Percentiles rank a stretch among this genome's conserved stretches.
Evolutionary conservation across 2,797 vertebrate species (phyloP).

Genomic region (Pangasius krempfi): DNA sequence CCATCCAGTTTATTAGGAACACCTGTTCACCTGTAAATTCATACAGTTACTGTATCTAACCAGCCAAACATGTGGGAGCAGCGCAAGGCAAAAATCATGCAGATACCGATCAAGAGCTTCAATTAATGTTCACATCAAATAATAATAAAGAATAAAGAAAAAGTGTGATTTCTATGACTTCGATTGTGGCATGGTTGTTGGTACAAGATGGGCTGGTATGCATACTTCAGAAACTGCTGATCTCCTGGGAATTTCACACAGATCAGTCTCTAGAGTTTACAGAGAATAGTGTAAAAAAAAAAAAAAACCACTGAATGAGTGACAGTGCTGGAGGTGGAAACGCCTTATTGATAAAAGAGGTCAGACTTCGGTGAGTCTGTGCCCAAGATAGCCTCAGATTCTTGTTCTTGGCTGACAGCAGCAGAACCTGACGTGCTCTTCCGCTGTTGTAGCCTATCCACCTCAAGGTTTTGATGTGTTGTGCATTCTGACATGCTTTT

Average conservation of each 20-base stretch:
- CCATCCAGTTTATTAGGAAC: too few relatives aligned
- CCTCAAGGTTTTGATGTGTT: too few relatives aligned
- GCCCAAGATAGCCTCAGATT: background rate
- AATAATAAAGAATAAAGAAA: background rate
- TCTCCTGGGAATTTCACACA: too few relatives aligned
- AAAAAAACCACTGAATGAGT: too few relatives aligned
- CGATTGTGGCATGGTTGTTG: background rate
- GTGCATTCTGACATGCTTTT: too few relatives aligned
- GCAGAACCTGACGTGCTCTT: background rate
- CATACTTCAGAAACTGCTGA: background rate
- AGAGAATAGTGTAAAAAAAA: too few relatives aligned
- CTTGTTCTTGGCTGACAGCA: background rate
- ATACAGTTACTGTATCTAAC: background rate
- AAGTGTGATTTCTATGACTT: background rate
- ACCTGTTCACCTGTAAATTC: background rate
- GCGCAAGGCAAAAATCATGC: background rate
- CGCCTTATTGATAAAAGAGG: background rate
- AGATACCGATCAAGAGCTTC: background rate
- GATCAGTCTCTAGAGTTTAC: too few relatives aligned
- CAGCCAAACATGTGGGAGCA: background rate
- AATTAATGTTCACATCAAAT: background rate
- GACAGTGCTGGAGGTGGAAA: background rate
- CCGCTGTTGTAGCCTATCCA: too few relatives aligned
- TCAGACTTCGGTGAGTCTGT: background rate
- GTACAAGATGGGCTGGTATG: background rate